Evolutionary conservation across 2,888 invertebrate species (phyloP), one percentile per base, ranked within the genome.

Genomic region (Temnothorax rugatulus): DNA sequence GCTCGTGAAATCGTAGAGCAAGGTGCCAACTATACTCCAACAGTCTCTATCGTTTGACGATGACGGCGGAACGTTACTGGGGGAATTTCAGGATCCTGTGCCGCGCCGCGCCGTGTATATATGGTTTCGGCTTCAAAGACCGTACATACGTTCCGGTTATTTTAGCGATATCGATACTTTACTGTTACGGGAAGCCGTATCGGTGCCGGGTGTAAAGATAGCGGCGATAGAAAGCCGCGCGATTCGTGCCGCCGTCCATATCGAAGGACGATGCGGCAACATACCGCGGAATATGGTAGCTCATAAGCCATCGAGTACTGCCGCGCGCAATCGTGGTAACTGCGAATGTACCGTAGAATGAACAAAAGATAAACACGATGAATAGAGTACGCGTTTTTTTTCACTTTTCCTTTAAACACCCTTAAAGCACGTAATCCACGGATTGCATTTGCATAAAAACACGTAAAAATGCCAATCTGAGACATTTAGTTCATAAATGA

Each of bases 121-220:
- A 25, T 21, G 15, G 41, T 59, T 41, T 44, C 57, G 25, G 38
- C 34, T 63, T 75, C 64, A 63, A 66, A 59, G 66, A 21, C 50
- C 57, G 38, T 44, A 44, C 29, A 59, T 83, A 68, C 68, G 54
- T 83, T 77, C 57, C 83, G 57, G 59, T 68, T 68, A 83, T 68
- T 76, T 66, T 68, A 76, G 54, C 83, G 77, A 77, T 77, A 63
- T 59, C 68, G 81, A 68, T 82, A 73, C 81, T 82, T 69, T 82
- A 84, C 74, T 66, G 74, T 82, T 84, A 84, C 54, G 41, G 61
- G 25, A 0, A n/a, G 44, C 66, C 59, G 41, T 59, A 61, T 47
- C 38, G 71, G 18, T 29, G 38, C 38, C 34, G 54, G 52, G 50
- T 29, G 38, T 71, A 79, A 71, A 84, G 79, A 84, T 77, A 79